These are phyloP conservation scores for Emydoidea blandingii DNA, from an alignment of 2,797 vertebrate species.

Conservation along the genomic window DNA sequence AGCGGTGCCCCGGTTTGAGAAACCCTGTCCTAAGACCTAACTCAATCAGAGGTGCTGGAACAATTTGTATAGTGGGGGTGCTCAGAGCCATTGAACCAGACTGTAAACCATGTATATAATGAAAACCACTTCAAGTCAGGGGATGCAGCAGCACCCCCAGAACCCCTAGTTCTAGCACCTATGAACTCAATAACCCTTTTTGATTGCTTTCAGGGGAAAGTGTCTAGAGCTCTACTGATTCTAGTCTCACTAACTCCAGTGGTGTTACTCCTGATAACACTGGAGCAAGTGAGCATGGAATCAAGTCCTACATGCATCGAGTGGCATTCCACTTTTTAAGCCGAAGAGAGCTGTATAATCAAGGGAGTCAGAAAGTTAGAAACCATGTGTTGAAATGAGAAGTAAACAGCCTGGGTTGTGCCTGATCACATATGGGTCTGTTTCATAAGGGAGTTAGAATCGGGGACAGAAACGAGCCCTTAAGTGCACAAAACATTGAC, in stretches of 20 bases:
- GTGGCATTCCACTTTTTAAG: conserved; percentile 38
- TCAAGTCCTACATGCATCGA: neutral
- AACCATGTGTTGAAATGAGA: neutral
- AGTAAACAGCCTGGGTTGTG: conserved; percentile 27
- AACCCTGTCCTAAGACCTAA: neutral
- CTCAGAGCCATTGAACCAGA: too few relatives aligned
- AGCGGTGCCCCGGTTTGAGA: too few relatives aligned
- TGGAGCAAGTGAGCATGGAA: neutral
- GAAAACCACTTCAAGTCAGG: too few relatives aligned
- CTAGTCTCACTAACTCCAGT: neutral
- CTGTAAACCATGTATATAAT: too few relatives aligned
- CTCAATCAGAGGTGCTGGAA: neutral
- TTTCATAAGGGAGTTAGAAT: neutral
- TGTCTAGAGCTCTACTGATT: neutral
- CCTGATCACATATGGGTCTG: neutral
- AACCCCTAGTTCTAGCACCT: too few relatives aligned
- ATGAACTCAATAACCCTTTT: neutral
- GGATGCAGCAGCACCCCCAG: too few relatives aligned
- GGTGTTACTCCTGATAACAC: neutral
- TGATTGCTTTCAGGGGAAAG: neutral
- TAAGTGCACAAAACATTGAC: conserved; percentile 10
- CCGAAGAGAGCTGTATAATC: conserved; percentile 18
- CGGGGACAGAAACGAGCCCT: conserved; percentile 17
- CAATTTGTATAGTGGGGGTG: too few relatives aligned
- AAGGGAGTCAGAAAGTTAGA: conserved; percentile 21